phyloP scores from a whole-genome alignment of 2,888 invertebrate genomes.

The Hoplodrina ambigua region DNA sequence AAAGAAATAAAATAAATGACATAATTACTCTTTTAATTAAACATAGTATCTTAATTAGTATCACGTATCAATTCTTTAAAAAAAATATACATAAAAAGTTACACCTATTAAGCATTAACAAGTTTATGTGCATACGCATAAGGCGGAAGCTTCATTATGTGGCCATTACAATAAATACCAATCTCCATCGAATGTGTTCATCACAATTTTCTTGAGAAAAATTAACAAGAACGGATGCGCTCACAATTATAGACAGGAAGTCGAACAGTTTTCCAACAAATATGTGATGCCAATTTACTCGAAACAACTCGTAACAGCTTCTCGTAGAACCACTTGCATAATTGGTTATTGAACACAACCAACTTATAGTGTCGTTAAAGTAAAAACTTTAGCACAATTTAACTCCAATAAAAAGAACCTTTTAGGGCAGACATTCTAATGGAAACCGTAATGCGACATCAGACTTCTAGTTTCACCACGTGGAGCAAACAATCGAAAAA shows the following conservation, averaged over 20 bases:
- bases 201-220: slow-evolving; percentile 59
- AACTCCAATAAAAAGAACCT: slow-evolving; percentile 45
- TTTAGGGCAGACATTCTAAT: slow-evolving; percentile 55
- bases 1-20: slow-evolving; percentile 10
- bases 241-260: slow-evolving; percentile 77
- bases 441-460: slow-evolving; percentile 50
- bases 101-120: slow-evolving; percentile 14
- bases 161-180: slow-evolving; percentile 54
- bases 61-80: slow-evolving; percentile 14
- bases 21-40: slow-evolving; percentile 25
- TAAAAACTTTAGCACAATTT: slow-evolving; percentile 48
- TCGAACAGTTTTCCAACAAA: slow-evolving; percentile 64
- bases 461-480: slow-evolving; percentile 59
- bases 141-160: slow-evolving; percentile 42
- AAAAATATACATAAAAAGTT: slow-evolving; percentile 7
- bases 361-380: slow-evolving; percentile 43
- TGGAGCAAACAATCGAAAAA: slow-evolving; percentile 67
- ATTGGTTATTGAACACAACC: slow-evolving; percentile 58
- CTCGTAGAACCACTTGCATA: slow-evolving; percentile 56
- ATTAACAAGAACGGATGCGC: slow-evolving; percentile 70
- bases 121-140: slow-evolving; percentile 29
- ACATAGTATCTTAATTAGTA: slow-evolving; percentile 17
- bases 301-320: slow-evolving; percentile 42
- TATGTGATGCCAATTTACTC: slow-evolving; percentile 64
- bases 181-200: slow-evolving; percentile 52